Percentiles rank a stretch among this genome's conserved stretches.
Evolutionary conservation across 1,140 invertebrate species (phyloP).

Genomic region (Anadara kagoshimensis): DNA sequence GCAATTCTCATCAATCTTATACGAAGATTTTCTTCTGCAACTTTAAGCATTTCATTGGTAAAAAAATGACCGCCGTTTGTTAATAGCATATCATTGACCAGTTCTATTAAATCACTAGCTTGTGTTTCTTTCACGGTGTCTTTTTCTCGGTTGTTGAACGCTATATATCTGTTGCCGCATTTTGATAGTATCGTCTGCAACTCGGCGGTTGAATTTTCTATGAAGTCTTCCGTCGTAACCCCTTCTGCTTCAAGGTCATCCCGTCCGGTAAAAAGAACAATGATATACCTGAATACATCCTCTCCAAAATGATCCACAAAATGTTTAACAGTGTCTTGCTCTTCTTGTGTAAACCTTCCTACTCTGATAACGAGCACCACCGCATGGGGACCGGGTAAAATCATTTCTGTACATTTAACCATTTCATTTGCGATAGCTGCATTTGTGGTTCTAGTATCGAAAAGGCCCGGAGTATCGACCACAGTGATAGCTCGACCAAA

Average conservation of each 20-base stretch:
- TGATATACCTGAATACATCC: background rate
- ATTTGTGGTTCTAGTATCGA: slow-evolving; percentile 28
- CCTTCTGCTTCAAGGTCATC: background rate
- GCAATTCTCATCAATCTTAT: background rate
- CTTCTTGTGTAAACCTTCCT: slow-evolving; percentile 20
- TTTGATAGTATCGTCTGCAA: background rate
- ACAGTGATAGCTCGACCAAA: slow-evolving; percentile 13
- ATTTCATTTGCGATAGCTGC: slow-evolving; percentile 31
- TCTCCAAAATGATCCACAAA: slow-evolving; percentile 12
- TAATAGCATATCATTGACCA: background rate
- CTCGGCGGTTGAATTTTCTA: background rate
- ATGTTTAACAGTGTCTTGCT: slow-evolving; percentile 15
- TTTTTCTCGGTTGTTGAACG: background rate
- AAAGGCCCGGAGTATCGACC: slow-evolving; percentile 42
- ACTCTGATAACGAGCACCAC: slow-evolving; percentile 5
- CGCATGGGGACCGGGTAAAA: slow-evolving; percentile 41
- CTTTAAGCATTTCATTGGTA: background rate
- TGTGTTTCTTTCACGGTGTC: background rate
- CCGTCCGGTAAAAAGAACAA: background rate
- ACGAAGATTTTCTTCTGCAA: background rate
- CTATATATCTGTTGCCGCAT: background rate
- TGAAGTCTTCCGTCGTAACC: background rate
- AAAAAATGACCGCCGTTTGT: background rate
- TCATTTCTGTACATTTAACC: slow-evolving; percentile 33
- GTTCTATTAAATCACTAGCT: background rate